These are phyloP conservation scores for Strigops habroptila DNA, from an alignment of 2,113 vertebrate genomes.

Conservation along the genomic window DNA sequence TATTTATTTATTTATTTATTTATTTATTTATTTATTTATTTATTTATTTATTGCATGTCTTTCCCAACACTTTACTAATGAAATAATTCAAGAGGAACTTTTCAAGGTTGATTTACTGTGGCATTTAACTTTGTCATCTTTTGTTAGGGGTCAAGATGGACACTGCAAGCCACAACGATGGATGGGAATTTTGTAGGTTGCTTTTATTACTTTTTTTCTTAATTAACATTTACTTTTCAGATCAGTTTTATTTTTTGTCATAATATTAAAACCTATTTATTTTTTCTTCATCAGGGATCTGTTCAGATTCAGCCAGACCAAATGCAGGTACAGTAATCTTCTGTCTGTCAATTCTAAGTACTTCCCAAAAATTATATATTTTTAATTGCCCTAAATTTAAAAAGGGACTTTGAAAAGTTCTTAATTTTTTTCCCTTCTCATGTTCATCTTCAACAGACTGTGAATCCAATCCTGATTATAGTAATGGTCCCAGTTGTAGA, in stretches of 20 bases:
- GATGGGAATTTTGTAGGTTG: constrained; percentile 87
- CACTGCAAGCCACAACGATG: constrained; percentile 91
- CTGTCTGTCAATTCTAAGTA: background rate
- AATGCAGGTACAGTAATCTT: constrained; percentile 84
- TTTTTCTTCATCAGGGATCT: constrained; percentile 71
- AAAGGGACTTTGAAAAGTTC: background rate
- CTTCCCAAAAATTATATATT: background rate
- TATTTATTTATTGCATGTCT: background rate
- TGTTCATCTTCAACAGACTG: constrained; percentile 73
- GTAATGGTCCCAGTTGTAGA: constrained; percentile 88
- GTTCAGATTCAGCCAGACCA: constrained; percentile 90
- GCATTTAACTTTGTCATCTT: background rate
- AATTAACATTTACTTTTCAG: background rate
- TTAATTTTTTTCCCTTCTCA: background rate
- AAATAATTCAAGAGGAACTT: background rate
- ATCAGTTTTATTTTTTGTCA: background rate
- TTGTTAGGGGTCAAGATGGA: constrained; percentile 90
- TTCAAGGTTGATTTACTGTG: background rate
- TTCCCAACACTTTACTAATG: background rate
- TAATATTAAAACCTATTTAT: background rate
- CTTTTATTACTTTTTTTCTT: background rate
- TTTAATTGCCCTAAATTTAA: background rate
- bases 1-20: background rate
- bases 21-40: too few species aligned
- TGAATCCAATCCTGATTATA: constrained; percentile 91